Conservation (phyloP, 2,113 vertebrate genomes). For the Philantomba maxwellii region DNA sequence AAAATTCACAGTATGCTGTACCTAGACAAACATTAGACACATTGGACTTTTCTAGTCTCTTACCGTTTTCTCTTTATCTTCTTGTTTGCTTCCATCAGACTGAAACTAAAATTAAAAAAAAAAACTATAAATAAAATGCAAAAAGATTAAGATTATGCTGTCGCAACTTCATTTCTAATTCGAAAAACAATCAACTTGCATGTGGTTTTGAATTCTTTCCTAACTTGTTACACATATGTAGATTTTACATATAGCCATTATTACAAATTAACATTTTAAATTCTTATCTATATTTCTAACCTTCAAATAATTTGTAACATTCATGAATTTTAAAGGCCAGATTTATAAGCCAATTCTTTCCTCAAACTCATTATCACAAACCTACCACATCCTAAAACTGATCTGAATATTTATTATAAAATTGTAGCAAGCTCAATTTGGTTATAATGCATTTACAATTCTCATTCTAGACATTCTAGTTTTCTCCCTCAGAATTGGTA, state of each 20-base stretch:
- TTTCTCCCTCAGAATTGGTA: conserved; percentile 1
- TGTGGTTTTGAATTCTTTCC: not conserved
- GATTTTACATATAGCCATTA: conserved; percentile 24
- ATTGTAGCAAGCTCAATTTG: not conserved
- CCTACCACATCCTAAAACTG: conserved; percentile 18
- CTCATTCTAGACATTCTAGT: not conserved
- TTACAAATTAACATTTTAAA: conserved; percentile 32
- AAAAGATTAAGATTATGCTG: conserved; percentile 33
- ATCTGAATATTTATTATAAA: conserved; percentile 24
- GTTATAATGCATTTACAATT: conserved; percentile 21
- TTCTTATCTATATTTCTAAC: conserved; percentile 27
- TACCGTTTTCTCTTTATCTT: conserved; percentile 88
- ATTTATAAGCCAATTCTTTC: conserved; percentile 12
- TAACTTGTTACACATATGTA: conserved; percentile 12
- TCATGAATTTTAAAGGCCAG: conserved; percentile 15
- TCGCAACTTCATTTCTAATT: conserved; percentile 15
- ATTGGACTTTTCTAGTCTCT: conserved; percentile 63
- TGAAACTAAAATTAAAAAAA: conserved; percentile 79
- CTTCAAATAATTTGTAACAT: not conserved
- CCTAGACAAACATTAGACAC: conserved; percentile 5
- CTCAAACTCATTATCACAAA: conserved; percentile 26
- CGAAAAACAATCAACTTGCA: conserved; percentile 30
- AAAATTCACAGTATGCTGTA: conserved; percentile 30
- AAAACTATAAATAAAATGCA: conserved; percentile 44
- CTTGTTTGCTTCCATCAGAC: conserved; percentile 83